Evolutionary conservation across 2,888 invertebrate species (phyloP).

Genomic region (Drepana falcataria): DNA sequence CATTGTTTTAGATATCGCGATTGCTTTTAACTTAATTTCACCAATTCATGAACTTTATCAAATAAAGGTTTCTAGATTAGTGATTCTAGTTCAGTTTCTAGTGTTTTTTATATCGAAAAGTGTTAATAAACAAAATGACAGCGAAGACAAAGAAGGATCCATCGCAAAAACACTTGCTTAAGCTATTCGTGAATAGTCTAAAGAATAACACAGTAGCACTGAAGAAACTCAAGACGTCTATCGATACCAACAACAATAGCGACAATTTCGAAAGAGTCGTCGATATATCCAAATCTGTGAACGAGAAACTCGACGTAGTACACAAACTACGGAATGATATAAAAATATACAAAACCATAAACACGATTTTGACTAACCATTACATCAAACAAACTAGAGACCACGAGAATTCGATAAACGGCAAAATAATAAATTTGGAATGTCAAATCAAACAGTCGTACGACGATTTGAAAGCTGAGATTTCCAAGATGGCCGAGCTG

Average conservation of each 20-base stretch:
- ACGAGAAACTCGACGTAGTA: conserved; percentile 68
- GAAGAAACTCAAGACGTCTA: conserved; percentile 49
- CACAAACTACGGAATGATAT: conserved; percentile 67
- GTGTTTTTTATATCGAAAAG: background rate
- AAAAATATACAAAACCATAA: conserved; percentile 68
- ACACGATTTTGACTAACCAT: conserved; percentile 68
- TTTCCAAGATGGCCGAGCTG: conserved; percentile 42
- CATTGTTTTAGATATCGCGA: no score
- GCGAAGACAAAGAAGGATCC: conserved; percentile 35
- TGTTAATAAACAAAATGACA: conserved; percentile 31
- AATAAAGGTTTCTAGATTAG: no score
- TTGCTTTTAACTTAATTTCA: no score
- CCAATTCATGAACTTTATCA: no score
- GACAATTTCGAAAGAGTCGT: conserved; percentile 48
- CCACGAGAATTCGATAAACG: conserved; percentile 54
- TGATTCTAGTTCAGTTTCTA: no score
- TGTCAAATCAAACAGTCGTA: conserved; percentile 55
- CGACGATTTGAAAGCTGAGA: conserved; percentile 49
- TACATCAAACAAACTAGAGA: conserved; percentile 64
- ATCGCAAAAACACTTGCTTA: conserved; percentile 43
- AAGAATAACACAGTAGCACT: conserved; percentile 62
- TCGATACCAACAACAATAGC: conserved; percentile 41
- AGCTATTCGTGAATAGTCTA: conserved; percentile 46
- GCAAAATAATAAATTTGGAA: conserved; percentile 58
- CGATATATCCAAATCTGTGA: conserved; percentile 53